Base-by-base conservation (phyloP, 1,140 invertebrate species). In the Ceratosolen fusciceps region DNA sequence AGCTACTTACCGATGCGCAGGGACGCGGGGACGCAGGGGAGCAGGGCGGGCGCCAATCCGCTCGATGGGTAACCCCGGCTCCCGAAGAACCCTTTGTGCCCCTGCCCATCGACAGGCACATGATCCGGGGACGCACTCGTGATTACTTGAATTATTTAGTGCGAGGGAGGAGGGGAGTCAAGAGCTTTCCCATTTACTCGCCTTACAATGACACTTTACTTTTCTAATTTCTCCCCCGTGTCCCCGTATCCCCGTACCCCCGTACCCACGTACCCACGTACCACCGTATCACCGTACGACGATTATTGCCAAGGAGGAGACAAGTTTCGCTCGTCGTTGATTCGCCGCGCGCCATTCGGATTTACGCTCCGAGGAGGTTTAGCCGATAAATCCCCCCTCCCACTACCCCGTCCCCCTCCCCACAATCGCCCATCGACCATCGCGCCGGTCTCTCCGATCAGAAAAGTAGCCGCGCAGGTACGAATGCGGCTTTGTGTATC, bases 81-180 rank as follows among this genome's bases (percentile, higher is more conserved):
- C 26, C 54, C 26, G 26, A n/a, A n/a, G n/a, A n/a, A 10, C 24
- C 31, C n/a, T 29, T 2, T 60, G 24, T 37, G 34, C 39, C 14
- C 10, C 2, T 19, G 12, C 0, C 34, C 43, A 31, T 77, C 67
- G 31, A 34, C 34, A 31, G 29, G 19, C 73, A 39, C 73, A 65
- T 39, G 75, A 75, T 80, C 75, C 75, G 75, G 73, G 79, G 73
- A 71, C 34, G 73, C 75, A 52, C 79, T 49, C 24, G 37, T 31
- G 73, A 37, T 75, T 80, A 75, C 75, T 73, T 80, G 62, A 47
- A 80, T 80, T 80, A 80, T 74, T 75, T 80, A 80, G 71, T 58
- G 62, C n/a, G n/a, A n/a, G n/a, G n/a, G n/a, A n/a, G n/a, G n/a
- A n/a, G n/a, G n/a, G n/a, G n/a, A n/a, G n/a, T n/a, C n/a, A n/a